Base-by-base conservation (phyloP, 2,797 vertebrate genomes). In the Zenarchopterus dispar region DNA sequence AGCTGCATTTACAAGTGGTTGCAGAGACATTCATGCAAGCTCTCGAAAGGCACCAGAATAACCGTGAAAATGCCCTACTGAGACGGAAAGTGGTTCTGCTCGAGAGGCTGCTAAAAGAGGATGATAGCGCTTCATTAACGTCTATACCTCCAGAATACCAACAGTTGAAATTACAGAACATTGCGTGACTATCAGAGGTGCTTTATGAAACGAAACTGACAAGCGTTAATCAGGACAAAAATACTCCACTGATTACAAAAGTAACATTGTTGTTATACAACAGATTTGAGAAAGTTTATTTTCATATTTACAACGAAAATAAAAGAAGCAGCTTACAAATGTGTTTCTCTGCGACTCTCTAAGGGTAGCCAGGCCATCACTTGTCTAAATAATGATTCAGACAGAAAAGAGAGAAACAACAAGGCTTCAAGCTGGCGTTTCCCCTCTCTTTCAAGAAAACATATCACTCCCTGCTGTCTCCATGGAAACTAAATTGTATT, bases 401-500 rank as follows among this genome's bases (percentile, higher is more conserved):
- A 75, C 56, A 63, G 57, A 82, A 76, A 79, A 75, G 63, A 78
- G 68, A 75, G 63, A 63, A 84, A 69, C 77, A 65, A 67, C 45
- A 22, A 68, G 65, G 62, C 77, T 74, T 70, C 70, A 53, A 86
- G 75, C 85, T 72, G 82, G 64, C 69, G 9, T 70, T 84, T 79
- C 70, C 58, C 71, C 67, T 85, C 63, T 73, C 76, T 80, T 78
- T 82, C 80, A 87, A 88, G 80, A 86, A 77, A 77, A 86, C 85
- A 74, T 81, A 84, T 85, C 79, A 78, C 81, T 83, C 85, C 75
- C 80, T 24, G 33, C 85, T 82, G 87, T 92, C 88, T 82, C 91
- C 90, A 93, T 92, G 88, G 92, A 86, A 92, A 93, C 92, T 73
- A 84, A 91, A 91, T 83, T 89, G 81, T 88, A 87, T 89, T 86